Evolutionary conservation across 2,113 vertebrate genomes (phyloP).

Genomic region (Oryzias curvinotus): DNA sequence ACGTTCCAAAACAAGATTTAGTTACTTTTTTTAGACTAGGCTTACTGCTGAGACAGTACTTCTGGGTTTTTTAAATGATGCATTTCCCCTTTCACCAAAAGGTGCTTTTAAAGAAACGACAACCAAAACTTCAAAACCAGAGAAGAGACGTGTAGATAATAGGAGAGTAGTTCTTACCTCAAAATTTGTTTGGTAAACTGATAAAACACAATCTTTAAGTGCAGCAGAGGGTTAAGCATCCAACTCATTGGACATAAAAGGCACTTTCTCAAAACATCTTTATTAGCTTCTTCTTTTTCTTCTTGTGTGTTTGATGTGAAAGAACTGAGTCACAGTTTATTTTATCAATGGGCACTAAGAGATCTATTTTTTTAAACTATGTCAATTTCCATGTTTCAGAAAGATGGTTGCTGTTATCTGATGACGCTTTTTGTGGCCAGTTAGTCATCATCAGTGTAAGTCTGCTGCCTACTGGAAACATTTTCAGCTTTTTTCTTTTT

Average conservation of each 20-base stretch:
- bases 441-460: conserved; percentile 38
- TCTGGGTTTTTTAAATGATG: conserved; percentile 54
- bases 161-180: conserved; percentile 26
- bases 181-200: conserved; percentile 32
- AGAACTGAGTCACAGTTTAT: conserved; percentile 30
- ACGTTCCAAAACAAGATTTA: too few relatives aligned
- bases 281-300: conserved; percentile 5
- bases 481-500: conserved; percentile 10
- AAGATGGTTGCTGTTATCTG: conserved; percentile 31
- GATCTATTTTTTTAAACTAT: conserved; percentile 46
- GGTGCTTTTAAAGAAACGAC: conserved; percentile 43
- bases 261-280: conserved; percentile 17
- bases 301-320: conserved; percentile 1
- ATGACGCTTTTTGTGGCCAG: conserved; percentile 40
- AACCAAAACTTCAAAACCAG: conserved; percentile 16
- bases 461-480: conserved; percentile 28
- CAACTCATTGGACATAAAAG: conserved; percentile 24
- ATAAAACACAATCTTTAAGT: conserved; percentile 25
- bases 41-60: too few relatives aligned
- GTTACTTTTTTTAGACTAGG: conserved; percentile 45
- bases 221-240: conserved; percentile 18
- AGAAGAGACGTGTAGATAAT: conserved; percentile 15
- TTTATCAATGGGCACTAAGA: conserved; percentile 33
- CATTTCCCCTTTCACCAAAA: conserved; percentile 63
- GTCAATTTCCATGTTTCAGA: conserved; percentile 36